Evolutionary conservation across 2,888 invertebrate genomes (phyloP), one percentile per base, ranked within the genome.

Genomic region (Oasisia sp.): DNA sequence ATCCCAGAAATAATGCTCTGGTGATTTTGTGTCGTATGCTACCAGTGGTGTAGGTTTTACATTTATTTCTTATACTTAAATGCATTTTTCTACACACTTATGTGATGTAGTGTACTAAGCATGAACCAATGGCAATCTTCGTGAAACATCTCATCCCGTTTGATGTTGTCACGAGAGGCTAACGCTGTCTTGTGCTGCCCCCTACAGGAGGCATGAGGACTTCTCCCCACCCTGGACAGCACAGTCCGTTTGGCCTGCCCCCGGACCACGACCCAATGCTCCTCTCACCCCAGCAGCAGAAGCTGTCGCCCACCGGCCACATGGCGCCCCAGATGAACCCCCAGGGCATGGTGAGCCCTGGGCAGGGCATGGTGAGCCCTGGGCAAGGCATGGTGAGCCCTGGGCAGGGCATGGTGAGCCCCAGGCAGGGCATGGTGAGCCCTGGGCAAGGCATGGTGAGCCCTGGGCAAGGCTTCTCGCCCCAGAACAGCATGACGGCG

Each of bases 241-340:
- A 95, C 92, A 95, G 95, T 92, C 95, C 95, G 14, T 95, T 94
- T 93, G 94, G 94, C 19, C 94, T 95, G 91, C 91, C 92, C 19
- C 94, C 95, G 14, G 95, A 96, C 74, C 74, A 74, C 74, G 74
- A 74, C 92, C 95, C 95, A 4, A 93, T 95, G 92, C 93, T 96
- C 32, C 94, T 95, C 93, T 96, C 95, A 0, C 95, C 95, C 0
- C 95, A 95, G 92, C 95, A 95, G 92, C 94, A 93, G 93, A 91
- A 94, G 95, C 91, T 95, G 95, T 0, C 95, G 95, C 4, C 94
- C 94, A 92, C 93, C 93, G n/a, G 94, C 27, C 19, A 74, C 74
- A 74, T 74, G 74, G 27, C 27, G 7, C 27, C 74, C 94, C 93
- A 74, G 92, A 93, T 92, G 11, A 93, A 91, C 89, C 89, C 94